A percentile compares a stretch with the other conserved stretches of the same genome.
Evolutionary conservation across 2,797 vertebrate species (phyloP).

Genomic region (Chelidonichthys spinosus): DNA sequence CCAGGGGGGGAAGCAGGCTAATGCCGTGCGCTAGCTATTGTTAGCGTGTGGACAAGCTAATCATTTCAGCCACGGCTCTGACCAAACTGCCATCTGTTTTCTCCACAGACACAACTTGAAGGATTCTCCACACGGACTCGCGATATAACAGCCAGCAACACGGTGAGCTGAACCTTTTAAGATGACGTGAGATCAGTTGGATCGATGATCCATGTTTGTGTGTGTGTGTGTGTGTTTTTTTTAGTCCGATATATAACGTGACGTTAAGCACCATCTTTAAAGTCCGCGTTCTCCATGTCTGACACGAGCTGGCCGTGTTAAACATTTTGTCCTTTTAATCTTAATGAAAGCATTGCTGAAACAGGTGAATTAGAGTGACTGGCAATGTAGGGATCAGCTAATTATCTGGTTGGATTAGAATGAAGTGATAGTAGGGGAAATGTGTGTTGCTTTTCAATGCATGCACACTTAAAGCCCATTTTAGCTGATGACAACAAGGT

Average conservation of each 20-base stretch:
- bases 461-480: conserved; percentile 1
- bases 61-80: conserved; percentile 64
- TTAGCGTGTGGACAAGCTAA: conserved; percentile 71
- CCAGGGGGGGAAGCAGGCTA: conserved; percentile 65
- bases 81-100: conserved; percentile 59
- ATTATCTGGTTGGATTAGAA: conserved; percentile 11
- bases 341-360: conserved; percentile 5
- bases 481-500: conserved; percentile 31
- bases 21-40: conserved; percentile 78
- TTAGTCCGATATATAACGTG: conserved; percentile 34
- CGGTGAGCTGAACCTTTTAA: conserved; percentile 60
- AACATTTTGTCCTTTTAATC: conserved; percentile 1
- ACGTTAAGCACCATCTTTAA: conserved; percentile 72
- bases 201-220: conserved; percentile 35
- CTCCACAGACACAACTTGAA: conserved; percentile 61
- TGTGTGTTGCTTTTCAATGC: too few relatives aligned
- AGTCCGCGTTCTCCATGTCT: conserved; percentile 51
- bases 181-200: conserved; percentile 42
- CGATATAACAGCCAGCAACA: conserved; percentile 32
- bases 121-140: conserved; percentile 46
- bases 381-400: not conserved
- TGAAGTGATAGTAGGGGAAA: not conserved
- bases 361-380: not conserved
- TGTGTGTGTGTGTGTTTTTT: not conserved
- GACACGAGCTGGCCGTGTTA: conserved; percentile 59